Percentiles rank a stretch among this genome's conserved stretches.
Evolutionary conservation across 2,797 vertebrate genomes (phyloP).

Genomic region (Sorex maritimensis): DNA sequence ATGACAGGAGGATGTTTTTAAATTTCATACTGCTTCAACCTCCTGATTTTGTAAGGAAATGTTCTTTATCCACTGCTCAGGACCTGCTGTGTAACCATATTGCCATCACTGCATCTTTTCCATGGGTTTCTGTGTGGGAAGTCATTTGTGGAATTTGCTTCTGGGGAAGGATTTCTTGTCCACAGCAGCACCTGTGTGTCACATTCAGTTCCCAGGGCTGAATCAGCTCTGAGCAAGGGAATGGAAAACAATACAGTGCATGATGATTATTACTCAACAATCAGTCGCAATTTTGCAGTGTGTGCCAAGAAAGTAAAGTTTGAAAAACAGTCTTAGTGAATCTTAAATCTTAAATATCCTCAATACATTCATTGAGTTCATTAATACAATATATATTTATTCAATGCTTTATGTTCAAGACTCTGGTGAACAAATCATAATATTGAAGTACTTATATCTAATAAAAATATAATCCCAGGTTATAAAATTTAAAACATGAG

Average conservation of each 20-base stretch:
- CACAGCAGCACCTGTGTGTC: background rate
- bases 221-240: background rate
- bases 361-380: background rate
- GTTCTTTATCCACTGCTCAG: conserved; percentile 79
- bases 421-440: background rate
- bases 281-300: background rate
- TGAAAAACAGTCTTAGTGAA: background rate
- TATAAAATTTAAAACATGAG: background rate
- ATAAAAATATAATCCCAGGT: background rate
- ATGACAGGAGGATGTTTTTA: conserved; percentile 86
- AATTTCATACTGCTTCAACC: conserved; percentile 84
- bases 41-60: conserved; percentile 89
- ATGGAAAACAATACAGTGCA: background rate
- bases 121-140: background rate
- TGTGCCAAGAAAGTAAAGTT: conserved; percentile 9
- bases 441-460: background rate
- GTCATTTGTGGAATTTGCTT: background rate
- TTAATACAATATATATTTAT: conserved; percentile 42
- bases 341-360: background rate
- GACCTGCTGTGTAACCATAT: conserved; percentile 10
- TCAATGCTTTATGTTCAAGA: background rate
- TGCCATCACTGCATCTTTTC: conserved; percentile 44
- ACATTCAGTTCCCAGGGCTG: background rate
- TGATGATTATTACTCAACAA: background rate
- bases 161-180: background rate